A percentile compares a stretch with the other conserved stretches of the same genome.
phyloP scores from a whole-genome alignment of 2,113 vertebrate species.

The Pyrgilauda ruficollis region DNA sequence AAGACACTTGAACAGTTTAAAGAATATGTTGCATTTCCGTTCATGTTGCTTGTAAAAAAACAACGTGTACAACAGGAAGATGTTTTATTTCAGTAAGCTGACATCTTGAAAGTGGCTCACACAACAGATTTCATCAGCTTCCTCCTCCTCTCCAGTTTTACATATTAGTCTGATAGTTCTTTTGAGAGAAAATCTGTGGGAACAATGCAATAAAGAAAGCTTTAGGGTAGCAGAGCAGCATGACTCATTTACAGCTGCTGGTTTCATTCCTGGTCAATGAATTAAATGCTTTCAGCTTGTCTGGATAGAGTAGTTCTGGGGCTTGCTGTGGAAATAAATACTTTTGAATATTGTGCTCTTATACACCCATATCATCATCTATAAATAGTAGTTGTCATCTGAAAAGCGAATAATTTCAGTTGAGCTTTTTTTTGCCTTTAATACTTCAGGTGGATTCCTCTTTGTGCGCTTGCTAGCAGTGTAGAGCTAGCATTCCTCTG shows the following conservation, averaged over 20 bases:
- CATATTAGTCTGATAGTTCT: slow-evolving; percentile 7
- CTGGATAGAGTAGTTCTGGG: not conserved
- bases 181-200: slow-evolving; percentile 1
- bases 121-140: slow-evolving; percentile 19
- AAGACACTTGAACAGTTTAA: not conserved
- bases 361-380: not conserved
- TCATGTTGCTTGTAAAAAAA: not conserved
- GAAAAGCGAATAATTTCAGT: not conserved
- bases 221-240: not conserved
- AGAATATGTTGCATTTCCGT: not conserved
- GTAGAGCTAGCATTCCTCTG: not conserved
- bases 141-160: slow-evolving; percentile 10
- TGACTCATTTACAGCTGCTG: slow-evolving; percentile 62
- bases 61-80: not conserved
- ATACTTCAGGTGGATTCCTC: not conserved
- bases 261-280: slow-evolving; percentile 30
- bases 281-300: slow-evolving; percentile 35
- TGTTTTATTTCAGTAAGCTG: not conserved
- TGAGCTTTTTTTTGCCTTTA: not conserved
- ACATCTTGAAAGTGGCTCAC: not conserved
- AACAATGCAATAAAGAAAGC: slow-evolving; percentile 30
- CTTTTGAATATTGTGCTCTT: not conserved
- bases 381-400: not conserved
- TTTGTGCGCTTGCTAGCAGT: not conserved
- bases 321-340: slow-evolving; percentile 11